These are phyloP conservation scores for Phylloscopus collybita DNA, from an alignment of 2,797 vertebrate species.

Conservation along the genomic window DNA sequence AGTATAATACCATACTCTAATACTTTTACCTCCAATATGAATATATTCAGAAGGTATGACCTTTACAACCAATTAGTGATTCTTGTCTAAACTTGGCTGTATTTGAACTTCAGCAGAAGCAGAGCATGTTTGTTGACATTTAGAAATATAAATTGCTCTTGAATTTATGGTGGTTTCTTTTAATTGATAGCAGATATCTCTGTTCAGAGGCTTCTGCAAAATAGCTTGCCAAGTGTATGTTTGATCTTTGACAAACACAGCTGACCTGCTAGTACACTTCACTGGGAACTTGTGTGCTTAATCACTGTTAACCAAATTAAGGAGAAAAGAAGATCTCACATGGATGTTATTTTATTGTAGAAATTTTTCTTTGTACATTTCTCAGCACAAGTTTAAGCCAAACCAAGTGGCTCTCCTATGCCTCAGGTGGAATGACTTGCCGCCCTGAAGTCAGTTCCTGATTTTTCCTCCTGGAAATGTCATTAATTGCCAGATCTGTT, in stretches of 20 bases:
- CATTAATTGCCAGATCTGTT: not conserved
- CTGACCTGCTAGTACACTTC: not conserved
- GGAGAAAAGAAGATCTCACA: not conserved
- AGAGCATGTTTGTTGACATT: conserved; percentile 14
- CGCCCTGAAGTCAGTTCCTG: not conserved
- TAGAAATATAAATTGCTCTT: conserved; percentile 19
- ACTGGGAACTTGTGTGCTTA: not conserved
- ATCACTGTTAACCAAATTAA: not conserved
- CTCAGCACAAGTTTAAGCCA: not conserved
- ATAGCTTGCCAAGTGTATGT: not conserved
- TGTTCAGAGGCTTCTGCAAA: not conserved
- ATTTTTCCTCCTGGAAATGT: not conserved
- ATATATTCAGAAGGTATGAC: conserved; percentile 42
- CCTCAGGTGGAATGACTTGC: not conserved
- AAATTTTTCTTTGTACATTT: not conserved
- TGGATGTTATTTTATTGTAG: not conserved
- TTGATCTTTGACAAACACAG: not conserved
- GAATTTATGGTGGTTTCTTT: conserved; percentile 27
- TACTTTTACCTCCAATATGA: conserved; percentile 32
- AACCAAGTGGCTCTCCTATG: not conserved
- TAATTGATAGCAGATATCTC: not conserved
- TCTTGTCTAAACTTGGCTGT: conserved; percentile 45
- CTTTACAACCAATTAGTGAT: conserved; percentile 53
- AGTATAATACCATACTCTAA: conserved; percentile 33
- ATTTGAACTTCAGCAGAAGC: conserved; percentile 62